Base-by-base conservation (phyloP, 2,797 vertebrate genomes). In the Sarcophilus harrisii region DNA sequence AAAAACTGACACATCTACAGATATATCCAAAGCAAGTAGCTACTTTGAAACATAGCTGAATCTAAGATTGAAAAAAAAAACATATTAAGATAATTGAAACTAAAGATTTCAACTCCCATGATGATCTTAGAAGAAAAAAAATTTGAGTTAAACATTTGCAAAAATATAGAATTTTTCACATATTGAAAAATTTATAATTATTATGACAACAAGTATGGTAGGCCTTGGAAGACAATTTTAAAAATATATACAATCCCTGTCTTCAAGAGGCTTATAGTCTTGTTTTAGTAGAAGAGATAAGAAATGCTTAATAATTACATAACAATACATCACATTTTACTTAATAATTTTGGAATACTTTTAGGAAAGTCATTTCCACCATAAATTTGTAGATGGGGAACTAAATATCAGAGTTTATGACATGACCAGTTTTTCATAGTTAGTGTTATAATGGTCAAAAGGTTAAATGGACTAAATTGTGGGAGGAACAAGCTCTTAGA, bases 11-110 rank as follows among this genome's bases (percentile, higher is more conserved):
- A 18, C 55, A 60, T 58, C 87, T 38, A 49, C 57, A 93, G 92
- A 96, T 90, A 94, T 32, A 91, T 93, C 2, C 30, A 93, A 81
- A 24, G 58, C 32, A 87, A 94, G 73, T 91, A 60, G 59, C 81
- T 54, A 57, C 91, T 90, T 24, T 90, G 4, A 92, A 90, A 28
- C 30, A 62, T 94, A 90, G 91, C 62, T 92, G 1, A 57, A 1
- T 66, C 16, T 59, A 52, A 57, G 91, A 54, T 45, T 81, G 38
- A 38, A 66, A 81, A 45, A 45, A 3, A 1, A 3, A 38, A 73
- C 66, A 38, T 38, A 24, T 4, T 45, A 27, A 81, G 18, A 81
- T 45, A 81, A 18, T 8, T 4, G 21, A 81, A 81, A 81, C 21
- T 45, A 81, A 81, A 45, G 73, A 81, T 81, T 45, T 81, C 45